Evolutionary conservation across 2,888 invertebrate genomes (phyloP).

Genomic region (Tineola bisselliella): DNA sequence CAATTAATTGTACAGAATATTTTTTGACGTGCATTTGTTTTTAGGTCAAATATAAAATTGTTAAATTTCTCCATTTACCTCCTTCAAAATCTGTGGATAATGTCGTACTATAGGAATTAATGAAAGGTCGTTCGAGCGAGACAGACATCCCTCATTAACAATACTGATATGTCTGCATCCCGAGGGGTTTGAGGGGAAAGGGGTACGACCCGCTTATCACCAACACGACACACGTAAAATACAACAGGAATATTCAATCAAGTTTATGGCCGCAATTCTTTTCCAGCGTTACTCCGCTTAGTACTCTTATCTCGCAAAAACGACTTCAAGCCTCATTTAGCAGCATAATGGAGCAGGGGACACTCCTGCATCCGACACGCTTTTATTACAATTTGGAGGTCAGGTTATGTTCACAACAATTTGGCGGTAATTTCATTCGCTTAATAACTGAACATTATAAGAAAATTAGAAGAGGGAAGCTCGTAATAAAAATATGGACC

Average conservation of each 20-base stretch:
- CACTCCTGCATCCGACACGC: slow-evolving; percentile 2
- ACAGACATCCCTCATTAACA: background rate
- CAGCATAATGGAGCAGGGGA: slow-evolving; percentile 22
- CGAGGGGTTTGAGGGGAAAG: background rate
- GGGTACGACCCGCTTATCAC: background rate
- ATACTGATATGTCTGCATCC: background rate
- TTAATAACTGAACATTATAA: slow-evolving; percentile 7
- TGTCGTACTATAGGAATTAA: background rate
- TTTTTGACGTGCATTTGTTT: too few relatives aligned
- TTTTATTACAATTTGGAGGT: slow-evolving; percentile 14
- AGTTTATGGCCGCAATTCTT: slow-evolving; percentile 39
- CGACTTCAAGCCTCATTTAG: slow-evolving; percentile 36
- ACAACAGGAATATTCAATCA: slow-evolving; percentile 40
- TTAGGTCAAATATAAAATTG: too few relatives aligned
- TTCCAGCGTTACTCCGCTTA: slow-evolving; percentile 20
- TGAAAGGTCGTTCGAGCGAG: background rate
- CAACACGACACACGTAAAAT: background rate
- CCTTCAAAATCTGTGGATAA: too few relatives aligned
- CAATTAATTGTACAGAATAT: too few relatives aligned
- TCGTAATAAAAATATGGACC: slow-evolving; percentile 8
- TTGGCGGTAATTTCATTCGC: slow-evolving; percentile 13
- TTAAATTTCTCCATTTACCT: too few relatives aligned
- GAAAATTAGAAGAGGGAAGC: slow-evolving; percentile 8
- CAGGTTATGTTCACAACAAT: slow-evolving; percentile 15
- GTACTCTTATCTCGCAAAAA: slow-evolving; percentile 28